phyloP scores from a whole-genome alignment of 2,888 invertebrate genomes.

The Lasiommata megera region DNA sequence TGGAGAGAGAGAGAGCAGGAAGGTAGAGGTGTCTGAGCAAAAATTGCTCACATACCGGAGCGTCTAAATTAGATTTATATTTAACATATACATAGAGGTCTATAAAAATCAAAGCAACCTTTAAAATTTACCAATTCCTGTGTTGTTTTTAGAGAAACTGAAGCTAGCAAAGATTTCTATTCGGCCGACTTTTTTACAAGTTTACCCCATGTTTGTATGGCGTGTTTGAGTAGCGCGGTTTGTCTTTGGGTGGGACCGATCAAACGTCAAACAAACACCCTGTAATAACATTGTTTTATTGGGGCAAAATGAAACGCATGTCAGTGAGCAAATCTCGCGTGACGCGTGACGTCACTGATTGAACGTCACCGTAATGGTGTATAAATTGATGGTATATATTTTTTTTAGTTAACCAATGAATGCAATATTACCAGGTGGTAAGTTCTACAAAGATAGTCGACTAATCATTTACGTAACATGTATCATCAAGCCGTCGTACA shows the following conservation, averaged over 20 bases:
- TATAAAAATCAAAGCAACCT: too few species aligned
- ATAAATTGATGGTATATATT: conserved; percentile 1
- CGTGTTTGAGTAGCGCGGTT: conserved; percentile 43
- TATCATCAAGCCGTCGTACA: too few species aligned
- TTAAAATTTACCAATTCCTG: too few species aligned
- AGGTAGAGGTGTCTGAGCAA: too few species aligned
- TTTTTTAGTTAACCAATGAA: too few species aligned
- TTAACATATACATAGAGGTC: too few species aligned
- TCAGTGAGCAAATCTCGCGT: conserved; percentile 35
- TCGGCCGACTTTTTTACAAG: conserved; percentile 35
- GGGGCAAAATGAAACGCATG: conserved; percentile 42
- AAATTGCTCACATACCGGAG: too few species aligned
- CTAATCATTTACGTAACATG: too few species aligned
- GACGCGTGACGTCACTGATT: conserved; percentile 31
- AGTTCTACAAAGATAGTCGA: too few species aligned
- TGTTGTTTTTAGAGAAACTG: background rate
- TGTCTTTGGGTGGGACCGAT: conserved; percentile 53
- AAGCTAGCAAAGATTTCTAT: conserved; percentile 17
- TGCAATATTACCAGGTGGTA: too few species aligned
- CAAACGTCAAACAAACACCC: conserved; percentile 50
- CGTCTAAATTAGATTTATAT: too few species aligned
- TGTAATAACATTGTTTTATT: conserved; percentile 46
- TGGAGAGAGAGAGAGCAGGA: too few species aligned
- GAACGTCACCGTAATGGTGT: conserved; percentile 20
- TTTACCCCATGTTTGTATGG: conserved; percentile 52